Percentiles rank a stretch among this genome's conserved stretches.
Conservation (phyloP, 1,140 invertebrate species). For the Caerostris darwini region DNA sequence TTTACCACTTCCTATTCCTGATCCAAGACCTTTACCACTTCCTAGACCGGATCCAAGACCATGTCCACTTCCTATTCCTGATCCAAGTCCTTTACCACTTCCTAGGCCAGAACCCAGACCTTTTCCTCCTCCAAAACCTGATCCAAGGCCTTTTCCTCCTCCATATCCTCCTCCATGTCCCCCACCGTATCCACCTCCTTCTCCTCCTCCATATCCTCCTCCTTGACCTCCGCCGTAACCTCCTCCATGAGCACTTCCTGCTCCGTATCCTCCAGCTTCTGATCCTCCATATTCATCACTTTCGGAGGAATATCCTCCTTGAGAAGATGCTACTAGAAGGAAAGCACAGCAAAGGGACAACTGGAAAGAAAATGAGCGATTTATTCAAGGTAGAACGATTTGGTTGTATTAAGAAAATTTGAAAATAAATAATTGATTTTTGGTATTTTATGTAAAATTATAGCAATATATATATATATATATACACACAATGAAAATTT, state of each 20-base stretch:
- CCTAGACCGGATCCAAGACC: constrained; percentile 26
- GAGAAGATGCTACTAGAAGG: constrained; percentile 30
- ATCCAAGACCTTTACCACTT: constrained; percentile 7
- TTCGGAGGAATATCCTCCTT: constrained; percentile 39
- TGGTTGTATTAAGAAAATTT: no score
- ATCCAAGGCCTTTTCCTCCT: constrained; percentile 14
- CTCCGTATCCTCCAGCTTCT: constrained; percentile 55
- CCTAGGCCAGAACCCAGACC: constrained; percentile 20
- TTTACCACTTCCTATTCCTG: constrained; percentile 45
- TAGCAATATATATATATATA: no score
- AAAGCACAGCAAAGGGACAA: constrained; percentile 9
- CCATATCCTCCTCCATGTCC: constrained; percentile 37
- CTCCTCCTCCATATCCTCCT: constrained; percentile 52
- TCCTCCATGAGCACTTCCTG: constrained; percentile 49
- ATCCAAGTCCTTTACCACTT: constrained; percentile 37
- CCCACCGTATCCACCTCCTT: constrained; percentile 38
- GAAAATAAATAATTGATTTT: no score
- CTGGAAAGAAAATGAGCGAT: constrained; percentile 6
- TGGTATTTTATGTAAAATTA: no score
- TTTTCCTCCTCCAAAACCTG: constrained; percentile 13
- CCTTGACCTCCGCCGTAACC: constrained; percentile 22
- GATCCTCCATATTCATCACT: constrained; percentile 31
- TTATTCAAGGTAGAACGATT: neutral
- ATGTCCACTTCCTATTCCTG: neutral
- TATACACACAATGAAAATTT: no score